These are phyloP conservation scores for Poeciliopsis presidionis DNA, from an alignment of 2,797 vertebrate genomes.

Conservation along the genomic window DNA sequence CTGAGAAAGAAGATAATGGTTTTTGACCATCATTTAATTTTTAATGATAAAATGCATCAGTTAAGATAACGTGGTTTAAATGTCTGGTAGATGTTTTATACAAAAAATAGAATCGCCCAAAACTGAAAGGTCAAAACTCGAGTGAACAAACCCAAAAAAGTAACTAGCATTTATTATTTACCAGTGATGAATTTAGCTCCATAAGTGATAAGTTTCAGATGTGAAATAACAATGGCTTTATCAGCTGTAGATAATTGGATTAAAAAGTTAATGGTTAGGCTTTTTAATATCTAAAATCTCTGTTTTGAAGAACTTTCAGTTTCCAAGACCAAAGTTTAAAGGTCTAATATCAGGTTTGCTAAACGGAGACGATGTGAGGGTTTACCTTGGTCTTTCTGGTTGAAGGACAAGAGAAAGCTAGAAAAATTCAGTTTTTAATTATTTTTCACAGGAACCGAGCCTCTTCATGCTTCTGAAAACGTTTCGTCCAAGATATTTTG, in stretches of 20 bases:
- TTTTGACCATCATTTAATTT: background rate
- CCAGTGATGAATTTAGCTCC: no score
- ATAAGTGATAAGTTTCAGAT: background rate
- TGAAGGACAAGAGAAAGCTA: background rate
- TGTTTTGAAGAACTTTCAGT: background rate
- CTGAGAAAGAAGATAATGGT: constrained; percentile 24
- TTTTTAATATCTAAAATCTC: background rate
- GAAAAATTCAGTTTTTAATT: no score
- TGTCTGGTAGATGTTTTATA: no score
- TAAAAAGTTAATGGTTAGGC: background rate
- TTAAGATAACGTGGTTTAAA: no score
- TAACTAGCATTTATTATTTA: no score
- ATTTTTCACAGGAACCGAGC: background rate
- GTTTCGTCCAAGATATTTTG: background rate
- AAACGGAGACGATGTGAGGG: background rate
- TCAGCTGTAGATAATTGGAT: background rate
- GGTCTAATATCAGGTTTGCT: background rate
- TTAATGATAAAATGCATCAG: no score
- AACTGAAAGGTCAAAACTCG: background rate
- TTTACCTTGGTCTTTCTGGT: background rate
- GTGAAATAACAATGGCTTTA: background rate
- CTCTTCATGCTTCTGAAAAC: background rate
- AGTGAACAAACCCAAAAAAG: no score
- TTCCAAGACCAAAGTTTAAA: background rate
- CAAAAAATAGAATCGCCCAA: no score